Evolutionary conservation across 1,140 invertebrate species (phyloP).

Genomic region (Oncopeltus fasciatus): DNA sequence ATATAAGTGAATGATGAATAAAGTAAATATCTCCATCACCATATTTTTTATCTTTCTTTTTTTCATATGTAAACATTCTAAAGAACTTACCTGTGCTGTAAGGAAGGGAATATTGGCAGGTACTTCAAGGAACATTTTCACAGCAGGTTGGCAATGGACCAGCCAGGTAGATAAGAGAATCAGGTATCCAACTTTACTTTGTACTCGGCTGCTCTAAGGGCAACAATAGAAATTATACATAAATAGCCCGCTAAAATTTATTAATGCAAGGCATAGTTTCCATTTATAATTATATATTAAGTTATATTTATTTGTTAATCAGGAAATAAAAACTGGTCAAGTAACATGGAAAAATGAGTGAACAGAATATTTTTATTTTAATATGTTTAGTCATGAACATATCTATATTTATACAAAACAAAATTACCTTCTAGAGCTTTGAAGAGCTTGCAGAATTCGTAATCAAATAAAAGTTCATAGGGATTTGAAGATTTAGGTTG

Average conservation of each 20-base stretch:
- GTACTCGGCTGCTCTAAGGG: conserved; percentile 55
- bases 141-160: conserved; percentile 65
- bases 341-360: not conserved
- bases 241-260: no score
- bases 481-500: conserved; percentile 62
- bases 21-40: no score
- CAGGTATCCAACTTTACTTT: conserved; percentile 80
- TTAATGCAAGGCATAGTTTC: no score
- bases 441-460: conserved; percentile 84
- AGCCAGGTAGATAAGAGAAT: conserved; percentile 86
- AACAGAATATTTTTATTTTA: not conserved
- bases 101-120: conserved; percentile 76
- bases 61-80: not conserved
- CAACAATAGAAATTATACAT: no score
- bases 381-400: no score
- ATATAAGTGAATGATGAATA: no score
- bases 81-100: conserved; percentile 48
- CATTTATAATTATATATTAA: no score
- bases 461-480: conserved; percentile 77
- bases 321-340: not conserved
- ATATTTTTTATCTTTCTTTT: no score
- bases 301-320: no score
- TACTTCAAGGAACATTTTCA: conserved; percentile 68
- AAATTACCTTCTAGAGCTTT: conserved; percentile 59
- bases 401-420: no score